A percentile compares a stretch with the other conserved stretches of the same genome.
These are phyloP conservation scores for Anoura caudifer DNA, from an alignment of 2,113 vertebrate species.

Conservation along the genomic window DNA sequence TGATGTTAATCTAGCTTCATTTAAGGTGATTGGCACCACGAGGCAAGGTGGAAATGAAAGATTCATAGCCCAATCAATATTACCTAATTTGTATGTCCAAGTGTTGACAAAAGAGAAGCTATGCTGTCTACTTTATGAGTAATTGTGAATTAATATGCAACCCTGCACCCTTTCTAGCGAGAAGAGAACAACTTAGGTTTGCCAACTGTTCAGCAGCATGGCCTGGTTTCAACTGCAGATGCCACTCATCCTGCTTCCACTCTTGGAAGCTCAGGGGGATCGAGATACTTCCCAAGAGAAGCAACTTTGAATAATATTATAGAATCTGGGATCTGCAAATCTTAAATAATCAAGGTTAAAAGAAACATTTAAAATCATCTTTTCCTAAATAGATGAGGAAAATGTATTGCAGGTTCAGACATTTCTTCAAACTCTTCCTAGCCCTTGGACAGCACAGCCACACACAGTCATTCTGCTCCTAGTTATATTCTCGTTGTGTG, in stretches of 20 bases:
- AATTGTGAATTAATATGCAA: constrained; percentile 70
- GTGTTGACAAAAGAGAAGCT: constrained; percentile 50
- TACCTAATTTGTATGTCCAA: constrained; percentile 72
- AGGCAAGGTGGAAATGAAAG: constrained; percentile 67
- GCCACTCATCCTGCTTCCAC: constrained; percentile 5
- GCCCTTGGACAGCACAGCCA: background rate
- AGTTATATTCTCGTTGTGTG: background rate
- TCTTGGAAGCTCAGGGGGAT: background rate
- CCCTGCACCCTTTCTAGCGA: constrained; percentile 49
- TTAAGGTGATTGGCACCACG: constrained; percentile 59
- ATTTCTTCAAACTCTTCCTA: background rate
- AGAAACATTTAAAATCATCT: background rate
- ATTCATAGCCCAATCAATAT: constrained; percentile 61
- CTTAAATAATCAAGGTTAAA: background rate
- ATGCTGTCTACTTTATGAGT: constrained; percentile 56
- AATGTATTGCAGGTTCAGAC: background rate
- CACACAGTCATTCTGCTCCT: background rate
- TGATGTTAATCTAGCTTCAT: constrained; percentile 64
- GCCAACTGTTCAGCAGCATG: constrained; percentile 63
- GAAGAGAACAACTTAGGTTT: constrained; percentile 53
- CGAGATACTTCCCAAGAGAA: background rate
- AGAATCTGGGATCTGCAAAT: background rate
- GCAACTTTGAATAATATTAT: background rate
- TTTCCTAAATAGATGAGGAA: background rate
- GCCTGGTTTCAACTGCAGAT: constrained; percentile 66